Conservation (phyloP, 1,140 invertebrate species). For the Cotesia vestalis region DNA sequence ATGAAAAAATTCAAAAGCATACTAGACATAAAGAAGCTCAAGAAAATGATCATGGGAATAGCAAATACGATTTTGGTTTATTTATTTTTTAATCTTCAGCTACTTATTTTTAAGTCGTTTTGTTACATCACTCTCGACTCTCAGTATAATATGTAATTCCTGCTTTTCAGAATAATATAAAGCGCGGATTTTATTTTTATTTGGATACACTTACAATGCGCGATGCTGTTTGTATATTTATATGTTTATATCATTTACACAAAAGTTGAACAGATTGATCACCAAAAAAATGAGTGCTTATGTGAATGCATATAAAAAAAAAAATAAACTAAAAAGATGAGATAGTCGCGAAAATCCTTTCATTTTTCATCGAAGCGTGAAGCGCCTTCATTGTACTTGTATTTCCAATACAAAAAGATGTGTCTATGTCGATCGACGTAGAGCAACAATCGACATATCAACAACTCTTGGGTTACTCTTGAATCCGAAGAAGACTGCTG, state of each 20-base stretch:
- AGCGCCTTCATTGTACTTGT: slow-evolving; percentile 32
- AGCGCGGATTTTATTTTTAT: slow-evolving; percentile 22
- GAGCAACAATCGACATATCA: slow-evolving; percentile 26
- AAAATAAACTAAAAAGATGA: slow-evolving; percentile 5
- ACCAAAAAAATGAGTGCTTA: neutral
- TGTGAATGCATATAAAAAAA: neutral
- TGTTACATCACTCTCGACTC: no score
- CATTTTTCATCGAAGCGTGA: slow-evolving; percentile 26
- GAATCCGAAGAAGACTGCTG: neutral
- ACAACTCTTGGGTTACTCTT: neutral
- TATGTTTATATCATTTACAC: neutral
- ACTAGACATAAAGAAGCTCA: slow-evolving; percentile 24
- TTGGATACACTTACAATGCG: neutral
- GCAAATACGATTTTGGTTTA: slow-evolving; percentile 56
- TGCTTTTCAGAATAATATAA: no score
- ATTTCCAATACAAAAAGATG: slow-evolving; percentile 21
- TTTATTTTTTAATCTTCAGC: slow-evolving; percentile 14
- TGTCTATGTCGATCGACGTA: slow-evolving; percentile 31
- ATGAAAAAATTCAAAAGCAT: neutral
- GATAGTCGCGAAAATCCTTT: slow-evolving; percentile 39
- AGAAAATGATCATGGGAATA: slow-evolving; percentile 61
- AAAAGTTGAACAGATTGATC: slow-evolving; percentile 10
- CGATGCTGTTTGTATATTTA: neutral
- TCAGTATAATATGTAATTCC: neutral
- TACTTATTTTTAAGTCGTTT: slow-evolving; percentile 10